Base-by-base conservation (phyloP, 2,797 vertebrate species). In the Nothura maculosa region DNA sequence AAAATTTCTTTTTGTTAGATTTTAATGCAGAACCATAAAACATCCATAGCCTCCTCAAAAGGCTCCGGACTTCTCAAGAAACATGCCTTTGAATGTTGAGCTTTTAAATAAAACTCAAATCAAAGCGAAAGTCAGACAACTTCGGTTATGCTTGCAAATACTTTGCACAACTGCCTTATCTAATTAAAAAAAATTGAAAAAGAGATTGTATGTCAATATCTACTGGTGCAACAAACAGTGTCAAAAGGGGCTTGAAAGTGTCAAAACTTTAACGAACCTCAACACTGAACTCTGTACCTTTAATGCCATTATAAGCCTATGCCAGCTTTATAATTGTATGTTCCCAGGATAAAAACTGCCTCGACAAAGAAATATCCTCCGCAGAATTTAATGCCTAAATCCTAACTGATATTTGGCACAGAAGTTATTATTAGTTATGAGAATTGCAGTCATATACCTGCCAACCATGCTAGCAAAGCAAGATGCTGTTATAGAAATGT, bases 81-180 rank as follows among this genome's bases (percentile, higher is more conserved):
- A 84, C 24, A 21, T 60, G 8, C 15, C 83, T 81, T 62, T 87
- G 36, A 92, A 87, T 72, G 48, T 62, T 64, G 12, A 61, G 8
- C 12, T 13, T 34, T 28, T 5, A 4, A 48, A 68, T 60, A 79
- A 78, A 25, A 19, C 3, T 2, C 34, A 85, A 67, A 61, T 2
- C 48, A 82, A 72, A 77, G 30, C 40, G 70, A 16, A 82, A 61
- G 7, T 45, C 73, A 81, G 25, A 1, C 40, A 77, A 0, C 27
- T 63, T 60, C 2, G 1, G 6, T 7, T 87, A 28, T 60, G 50
- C 38, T 36, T 32, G 18, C 21, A 79, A 64, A 18, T 69, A 54
- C 80, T 93, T 75, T 85, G n/a, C 43, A 87, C 85, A 87, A 34
- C 14, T 85, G 14, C 5, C 66, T 38, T 73, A 91, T 60, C 84